Base-by-base conservation (phyloP, 1,140 invertebrate genomes). In the Sitodiplosis mosellana region DNA sequence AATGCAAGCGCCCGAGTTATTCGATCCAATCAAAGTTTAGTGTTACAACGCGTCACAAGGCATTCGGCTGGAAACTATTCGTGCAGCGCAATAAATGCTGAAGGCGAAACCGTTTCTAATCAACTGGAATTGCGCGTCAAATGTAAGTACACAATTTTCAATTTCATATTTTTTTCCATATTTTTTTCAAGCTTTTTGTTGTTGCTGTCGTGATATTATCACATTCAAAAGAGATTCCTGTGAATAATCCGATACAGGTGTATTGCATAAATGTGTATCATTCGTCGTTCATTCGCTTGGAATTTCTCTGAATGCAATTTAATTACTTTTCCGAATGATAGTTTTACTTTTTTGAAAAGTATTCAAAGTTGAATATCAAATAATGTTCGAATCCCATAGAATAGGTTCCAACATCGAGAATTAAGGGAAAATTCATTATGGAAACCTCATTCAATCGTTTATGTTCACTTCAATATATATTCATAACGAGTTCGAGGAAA, bases 1-100 rank as follows among this genome's bases (percentile, higher is more conserved):
- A 87, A 87, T 59, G 73, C 79, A 37, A 78, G 78, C 10, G 77
- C 79, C 2, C 75, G 84, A 17, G 80, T 89, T 47, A 80, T 87
- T 52, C 76, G 87, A 53, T 85, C 81, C 54, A 86, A 84, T 57
- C 78, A 84, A 59, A 87, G 82, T 54, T 66, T 90, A 43, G 85
- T 88, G 27, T 72, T 90, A 49, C 85, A 88, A 66, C 81, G 79
- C 63, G 83, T 89, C 47, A 83, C 81, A 7, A 71, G 81, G 54
- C 72, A 78, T 54, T 80, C 82, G 55, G 78, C 80, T 40, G 87
- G 86, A 22, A 76, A 77, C 50, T 91, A 91, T 64, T 77, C 80
- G 38, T 89, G 85, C 65, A 76, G 76, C 44, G 85, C 83, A 27
- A 74, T 77, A 51, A 89, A 90, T 63, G 70, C 72, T 36, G 79